Evolutionary conservation across 2,113 vertebrate genomes (phyloP).

Genomic region (Herpetotheres cachinnans): DNA sequence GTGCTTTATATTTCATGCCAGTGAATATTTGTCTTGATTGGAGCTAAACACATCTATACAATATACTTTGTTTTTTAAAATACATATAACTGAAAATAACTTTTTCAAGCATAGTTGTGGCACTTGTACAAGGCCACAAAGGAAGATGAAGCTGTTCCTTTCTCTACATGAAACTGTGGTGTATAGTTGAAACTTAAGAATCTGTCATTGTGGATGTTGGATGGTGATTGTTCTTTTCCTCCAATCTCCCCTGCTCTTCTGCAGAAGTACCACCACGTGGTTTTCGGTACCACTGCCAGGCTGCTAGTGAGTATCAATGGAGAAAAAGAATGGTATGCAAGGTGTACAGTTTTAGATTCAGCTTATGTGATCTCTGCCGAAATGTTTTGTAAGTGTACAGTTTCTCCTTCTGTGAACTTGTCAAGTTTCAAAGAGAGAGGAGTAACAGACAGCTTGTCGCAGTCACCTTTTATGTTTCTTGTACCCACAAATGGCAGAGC

Average conservation of each 20-base stretch:
- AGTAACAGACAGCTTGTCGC: background rate
- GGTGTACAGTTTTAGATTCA: background rate
- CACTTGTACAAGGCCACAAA: background rate
- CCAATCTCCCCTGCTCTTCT: background rate
- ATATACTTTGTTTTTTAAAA: background rate
- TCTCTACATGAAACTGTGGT: background rate
- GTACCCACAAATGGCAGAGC: background rate
- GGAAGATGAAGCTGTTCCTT: background rate
- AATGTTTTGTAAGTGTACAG: background rate
- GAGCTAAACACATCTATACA: background rate
- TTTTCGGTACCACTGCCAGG: conserved; percentile 82
- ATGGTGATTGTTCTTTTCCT: background rate
- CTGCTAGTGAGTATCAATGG: conserved; percentile 69
- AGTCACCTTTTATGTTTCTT: background rate
- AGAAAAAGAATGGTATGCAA: background rate
- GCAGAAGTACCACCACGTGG: conserved; percentile 77
- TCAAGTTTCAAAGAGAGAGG: background rate
- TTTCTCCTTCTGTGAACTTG: background rate
- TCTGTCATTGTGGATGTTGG: background rate
- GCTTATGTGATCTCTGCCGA: background rate
- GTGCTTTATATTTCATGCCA: background rate
- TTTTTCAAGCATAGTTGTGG: background rate
- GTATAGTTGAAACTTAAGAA: background rate
- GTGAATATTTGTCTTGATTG: background rate
- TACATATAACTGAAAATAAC: background rate